phyloP scores from a whole-genome alignment of 2,113 vertebrate species.

The Boulengeromyrus knoepffleri region DNA sequence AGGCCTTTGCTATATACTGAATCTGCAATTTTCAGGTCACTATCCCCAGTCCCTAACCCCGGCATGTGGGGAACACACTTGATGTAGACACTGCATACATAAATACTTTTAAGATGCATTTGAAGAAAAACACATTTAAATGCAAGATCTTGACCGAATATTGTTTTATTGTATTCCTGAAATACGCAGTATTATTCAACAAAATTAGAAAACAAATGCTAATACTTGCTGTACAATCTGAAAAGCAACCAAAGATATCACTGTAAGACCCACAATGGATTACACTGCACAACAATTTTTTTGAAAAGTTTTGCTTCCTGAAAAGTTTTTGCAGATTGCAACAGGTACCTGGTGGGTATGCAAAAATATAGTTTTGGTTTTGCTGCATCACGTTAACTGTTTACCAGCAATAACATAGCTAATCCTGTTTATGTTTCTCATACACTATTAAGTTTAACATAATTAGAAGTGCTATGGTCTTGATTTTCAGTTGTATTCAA shows the following conservation, averaged over 20 bases:
- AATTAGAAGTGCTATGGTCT: no score
- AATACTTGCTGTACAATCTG: neutral
- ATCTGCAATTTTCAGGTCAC: neutral
- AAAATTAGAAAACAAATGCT: neutral
- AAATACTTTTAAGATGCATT: neutral
- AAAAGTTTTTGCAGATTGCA: no score
- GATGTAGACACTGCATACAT: neutral
- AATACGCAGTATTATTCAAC: neutral
- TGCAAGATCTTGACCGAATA: neutral
- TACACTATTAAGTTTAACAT: no score
- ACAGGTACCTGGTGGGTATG: no score
- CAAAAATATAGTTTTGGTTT: no score
- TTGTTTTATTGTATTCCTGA: neutral
- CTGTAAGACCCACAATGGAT: neutral
- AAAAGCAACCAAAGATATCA: neutral
- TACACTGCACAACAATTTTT: neutral
- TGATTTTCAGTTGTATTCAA: no score
- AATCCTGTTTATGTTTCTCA: no score
- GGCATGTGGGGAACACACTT: neutral
- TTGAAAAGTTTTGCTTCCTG: no score
- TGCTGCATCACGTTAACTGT: no score
- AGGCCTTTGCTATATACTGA: neutral
- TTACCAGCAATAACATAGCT: no score
- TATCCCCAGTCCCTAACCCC: neutral
- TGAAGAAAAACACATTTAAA: neutral